Percentiles rank a stretch among this genome's conserved stretches.
These are phyloP conservation scores for Amphipoea lucens DNA, from an alignment of 2,888 invertebrate genomes.

Conservation along the genomic window DNA sequence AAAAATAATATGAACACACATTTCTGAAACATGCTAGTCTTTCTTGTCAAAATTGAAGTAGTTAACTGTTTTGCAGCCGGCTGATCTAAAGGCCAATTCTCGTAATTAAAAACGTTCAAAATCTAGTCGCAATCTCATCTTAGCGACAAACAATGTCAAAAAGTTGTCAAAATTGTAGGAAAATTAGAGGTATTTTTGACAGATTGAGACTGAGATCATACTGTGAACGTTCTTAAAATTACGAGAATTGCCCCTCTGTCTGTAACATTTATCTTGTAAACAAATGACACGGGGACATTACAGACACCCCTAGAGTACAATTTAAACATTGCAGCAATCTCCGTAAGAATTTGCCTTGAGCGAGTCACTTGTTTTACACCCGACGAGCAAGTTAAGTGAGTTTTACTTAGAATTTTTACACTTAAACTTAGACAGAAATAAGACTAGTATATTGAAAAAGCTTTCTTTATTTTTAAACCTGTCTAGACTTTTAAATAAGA, in stretches of 20 bases:
- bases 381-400: constrained; percentile 60
- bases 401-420: constrained; percentile 57
- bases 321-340: constrained; percentile 75
- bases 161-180: too few species aligned
- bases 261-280: neutral
- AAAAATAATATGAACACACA: neutral
- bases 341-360: constrained; percentile 72
- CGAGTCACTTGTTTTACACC: constrained; percentile 75
- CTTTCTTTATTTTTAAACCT: constrained; percentile 25
- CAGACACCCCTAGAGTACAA: constrained; percentile 69
- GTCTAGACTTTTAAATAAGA: neutral
- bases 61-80: neutral
- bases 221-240: too few species aligned
- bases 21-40: neutral
- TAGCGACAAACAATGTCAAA: too few species aligned
- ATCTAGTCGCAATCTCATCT: too few species aligned
- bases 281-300: neutral
- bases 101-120: too few species aligned
- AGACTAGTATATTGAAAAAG: constrained; percentile 37
- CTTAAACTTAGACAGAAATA: constrained; percentile 29
- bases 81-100: neutral
- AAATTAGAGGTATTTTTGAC: too few species aligned
- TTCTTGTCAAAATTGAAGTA: neutral
- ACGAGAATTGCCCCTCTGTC: too few species aligned
- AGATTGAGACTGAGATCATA: too few species aligned